phyloP scores from a whole-genome alignment of 35 echinoderm and acorn worm genomes.

The Stichopus chloronotus region DNA sequence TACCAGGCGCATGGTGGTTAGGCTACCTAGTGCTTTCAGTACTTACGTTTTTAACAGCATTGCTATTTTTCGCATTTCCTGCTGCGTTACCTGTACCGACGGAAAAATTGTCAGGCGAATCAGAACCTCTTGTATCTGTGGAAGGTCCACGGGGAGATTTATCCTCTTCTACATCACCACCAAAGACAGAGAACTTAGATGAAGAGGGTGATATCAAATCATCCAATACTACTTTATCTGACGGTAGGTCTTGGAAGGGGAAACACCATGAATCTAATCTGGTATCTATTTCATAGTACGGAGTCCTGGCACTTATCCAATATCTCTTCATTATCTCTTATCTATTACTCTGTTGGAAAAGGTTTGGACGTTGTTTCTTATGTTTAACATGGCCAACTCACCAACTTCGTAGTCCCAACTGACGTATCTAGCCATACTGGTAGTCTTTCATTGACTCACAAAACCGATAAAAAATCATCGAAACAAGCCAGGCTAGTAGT shows the following conservation, averaged over 20 bases:
- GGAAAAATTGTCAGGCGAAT: background rate
- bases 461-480: too few species aligned
- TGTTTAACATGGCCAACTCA: too few species aligned
- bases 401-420: too few species aligned
- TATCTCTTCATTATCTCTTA: too few species aligned
- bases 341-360: too few species aligned
- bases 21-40: conserved; percentile 10
- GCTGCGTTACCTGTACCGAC: background rate
- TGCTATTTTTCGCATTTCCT: conserved; percentile 22
- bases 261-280: too few species aligned
- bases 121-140: background rate
- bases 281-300: too few species aligned
- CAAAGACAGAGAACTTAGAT: background rate
- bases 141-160: background rate
- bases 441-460: too few species aligned
- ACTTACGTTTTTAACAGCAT: background rate
- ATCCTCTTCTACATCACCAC: background rate
- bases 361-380: too few species aligned
- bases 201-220: background rate
- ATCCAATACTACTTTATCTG: conserved; percentile 7
- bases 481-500: too few species aligned
- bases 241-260: background rate
- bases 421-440: too few species aligned
- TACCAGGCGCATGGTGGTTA: conserved; percentile 40
- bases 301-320: too few species aligned